Evolutionary conservation across 1,140 invertebrate genomes (phyloP).

Genomic region (Drosophila biarmipes): DNA sequence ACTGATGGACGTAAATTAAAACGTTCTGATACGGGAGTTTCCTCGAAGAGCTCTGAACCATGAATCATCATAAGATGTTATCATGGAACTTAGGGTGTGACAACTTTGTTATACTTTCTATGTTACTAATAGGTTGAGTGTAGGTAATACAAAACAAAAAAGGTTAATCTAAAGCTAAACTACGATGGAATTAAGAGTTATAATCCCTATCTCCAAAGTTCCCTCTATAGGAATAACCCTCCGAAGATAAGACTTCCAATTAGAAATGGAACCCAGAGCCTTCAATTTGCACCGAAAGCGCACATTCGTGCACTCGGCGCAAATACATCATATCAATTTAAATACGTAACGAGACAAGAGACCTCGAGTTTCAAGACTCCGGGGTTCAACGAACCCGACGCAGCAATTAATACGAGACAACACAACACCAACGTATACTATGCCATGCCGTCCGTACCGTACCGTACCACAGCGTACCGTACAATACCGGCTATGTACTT

Average conservation of each 20-base stretch:
- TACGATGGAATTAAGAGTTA: no score
- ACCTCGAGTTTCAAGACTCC: constrained; percentile 49
- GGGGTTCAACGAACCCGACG: constrained; percentile 48
- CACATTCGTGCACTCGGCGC: constrained; percentile 6
- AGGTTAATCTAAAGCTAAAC: no score
- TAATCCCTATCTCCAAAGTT: neutral
- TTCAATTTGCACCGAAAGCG: constrained; percentile 21
- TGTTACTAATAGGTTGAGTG: neutral
- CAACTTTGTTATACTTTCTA: neutral
- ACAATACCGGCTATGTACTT: constrained; percentile 38
- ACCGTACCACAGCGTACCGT: neutral
- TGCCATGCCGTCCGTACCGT: constrained; percentile 18
- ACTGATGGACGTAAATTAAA: constrained; percentile 7
- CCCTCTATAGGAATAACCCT: neutral
- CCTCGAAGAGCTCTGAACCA: constrained; percentile 17
- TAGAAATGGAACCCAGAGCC: constrained; percentile 19
- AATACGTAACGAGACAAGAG: constrained; percentile 52
- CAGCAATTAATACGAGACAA: constrained; percentile 37
- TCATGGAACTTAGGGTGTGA: neutral
- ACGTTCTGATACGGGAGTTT: neutral
- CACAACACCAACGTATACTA: constrained; percentile 27
- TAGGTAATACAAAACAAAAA: no score
- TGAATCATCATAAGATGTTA: no score
- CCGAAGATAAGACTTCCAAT: constrained; percentile 12
- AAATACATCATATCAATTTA: constrained; percentile 39